These are phyloP conservation scores for Papilio glaucus DNA, from an alignment of 1,140 invertebrate genomes.

Conservation along the genomic window DNA sequence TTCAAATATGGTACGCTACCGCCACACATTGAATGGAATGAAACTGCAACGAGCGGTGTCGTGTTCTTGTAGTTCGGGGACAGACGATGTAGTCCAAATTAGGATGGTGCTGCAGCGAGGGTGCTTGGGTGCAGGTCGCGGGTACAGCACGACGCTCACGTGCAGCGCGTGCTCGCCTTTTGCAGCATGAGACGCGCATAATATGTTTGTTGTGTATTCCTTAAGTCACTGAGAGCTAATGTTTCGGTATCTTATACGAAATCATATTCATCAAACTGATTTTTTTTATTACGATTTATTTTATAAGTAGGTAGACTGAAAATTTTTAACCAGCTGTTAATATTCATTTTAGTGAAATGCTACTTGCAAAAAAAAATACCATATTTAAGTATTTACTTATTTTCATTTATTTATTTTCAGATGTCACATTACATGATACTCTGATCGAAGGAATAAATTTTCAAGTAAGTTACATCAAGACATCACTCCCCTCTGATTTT, in stretches of 20 bases:
- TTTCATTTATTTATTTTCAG: conserved; percentile 52
- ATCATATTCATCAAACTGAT: too few relatives aligned
- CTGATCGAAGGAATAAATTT: conserved; percentile 70
- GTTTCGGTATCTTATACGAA: too few relatives aligned
- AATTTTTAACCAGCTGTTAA: neutral
- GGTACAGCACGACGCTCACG: too few relatives aligned
- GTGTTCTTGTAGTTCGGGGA: neutral
- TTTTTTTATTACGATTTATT: neutral
- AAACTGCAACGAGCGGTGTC: neutral
- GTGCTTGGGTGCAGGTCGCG: too few relatives aligned
- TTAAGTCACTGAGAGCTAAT: neutral
- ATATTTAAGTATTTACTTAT: neutral
- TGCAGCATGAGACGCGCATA: too few relatives aligned
- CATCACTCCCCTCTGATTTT: too few relatives aligned
- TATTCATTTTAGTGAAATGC: too few relatives aligned
- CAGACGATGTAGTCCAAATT: neutral
- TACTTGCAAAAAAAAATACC: too few relatives aligned
- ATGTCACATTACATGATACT: conserved; percentile 67
- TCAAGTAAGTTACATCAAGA: conserved; percentile 55
- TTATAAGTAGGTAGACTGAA: neutral
- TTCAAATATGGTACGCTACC: neutral
- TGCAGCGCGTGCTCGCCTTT: neutral
- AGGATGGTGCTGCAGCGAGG: neutral
- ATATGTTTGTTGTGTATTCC: neutral
- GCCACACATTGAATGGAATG: neutral